phyloP scores from a whole-genome alignment of 2,797 vertebrate genomes.

The Sarcophilus harrisii region DNA sequence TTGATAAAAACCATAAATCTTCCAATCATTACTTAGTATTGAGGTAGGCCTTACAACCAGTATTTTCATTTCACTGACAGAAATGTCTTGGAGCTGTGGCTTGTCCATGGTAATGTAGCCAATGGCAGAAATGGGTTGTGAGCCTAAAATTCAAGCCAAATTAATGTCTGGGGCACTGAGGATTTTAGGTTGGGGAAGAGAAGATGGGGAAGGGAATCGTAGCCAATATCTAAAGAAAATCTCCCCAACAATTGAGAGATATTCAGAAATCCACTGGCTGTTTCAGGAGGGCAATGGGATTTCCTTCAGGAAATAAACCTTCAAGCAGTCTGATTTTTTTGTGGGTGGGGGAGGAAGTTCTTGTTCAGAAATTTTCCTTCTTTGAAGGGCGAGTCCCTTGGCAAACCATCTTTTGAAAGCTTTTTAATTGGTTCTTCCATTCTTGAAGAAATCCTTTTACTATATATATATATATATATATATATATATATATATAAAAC shows the following conservation, averaged over 20 bases:
- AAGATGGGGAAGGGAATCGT: background rate
- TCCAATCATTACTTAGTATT: background rate
- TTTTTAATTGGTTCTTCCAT: background rate
- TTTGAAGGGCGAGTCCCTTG: background rate
- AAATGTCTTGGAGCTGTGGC: background rate
- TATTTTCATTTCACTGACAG: background rate
- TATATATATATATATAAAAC: too few species aligned
- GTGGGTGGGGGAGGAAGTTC: accelerated
- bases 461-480: too few species aligned
- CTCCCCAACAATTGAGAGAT: background rate
- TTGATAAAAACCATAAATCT: background rate
- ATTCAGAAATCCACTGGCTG: background rate
- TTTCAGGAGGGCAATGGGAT: background rate
- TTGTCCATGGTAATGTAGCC: background rate
- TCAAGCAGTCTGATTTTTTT: background rate
- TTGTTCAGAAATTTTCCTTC: background rate
- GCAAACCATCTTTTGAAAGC: background rate
- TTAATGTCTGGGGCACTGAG: background rate
- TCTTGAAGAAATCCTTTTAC: background rate
- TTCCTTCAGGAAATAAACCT: background rate
- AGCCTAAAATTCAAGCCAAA: background rate
- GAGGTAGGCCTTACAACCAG: too few species aligned
- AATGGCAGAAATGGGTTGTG: background rate
- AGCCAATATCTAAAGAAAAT: background rate
- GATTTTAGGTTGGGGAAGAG: background rate